Conservation (phyloP, 2,797 vertebrate genomes). For the Danio kyathit region DNA sequence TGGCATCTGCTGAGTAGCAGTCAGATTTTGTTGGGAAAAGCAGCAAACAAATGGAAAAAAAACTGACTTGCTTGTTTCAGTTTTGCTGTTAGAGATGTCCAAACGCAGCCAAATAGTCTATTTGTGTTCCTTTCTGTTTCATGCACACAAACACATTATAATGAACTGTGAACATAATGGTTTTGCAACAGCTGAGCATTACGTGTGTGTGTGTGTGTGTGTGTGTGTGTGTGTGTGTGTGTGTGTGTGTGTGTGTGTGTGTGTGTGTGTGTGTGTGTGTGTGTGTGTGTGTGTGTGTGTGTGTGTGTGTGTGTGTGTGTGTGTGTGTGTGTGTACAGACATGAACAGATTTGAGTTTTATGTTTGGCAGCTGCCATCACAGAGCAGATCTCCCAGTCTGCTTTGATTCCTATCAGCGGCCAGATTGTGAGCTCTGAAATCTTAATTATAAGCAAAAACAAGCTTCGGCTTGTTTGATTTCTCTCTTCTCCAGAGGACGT, state of each 20-base stretch:
- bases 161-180: slow-evolving; percentile 26
- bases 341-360: slow-evolving; percentile 32
- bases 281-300: too few species aligned
- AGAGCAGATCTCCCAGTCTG: slow-evolving; percentile 54
- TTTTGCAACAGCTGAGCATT: slow-evolving; percentile 14
- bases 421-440: slow-evolving; percentile 66
- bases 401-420: slow-evolving; percentile 54
- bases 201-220: slow-evolving; percentile 12
- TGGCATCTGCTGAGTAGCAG: slow-evolving; percentile 2
- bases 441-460: slow-evolving; percentile 74
- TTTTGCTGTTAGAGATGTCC: slow-evolving; percentile 1
- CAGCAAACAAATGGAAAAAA: neutral
- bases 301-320: slow-evolving; percentile 22
- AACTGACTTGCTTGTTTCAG: neutral
- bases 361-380: slow-evolving; percentile 42
- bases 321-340: slow-evolving; percentile 4
- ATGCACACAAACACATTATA: slow-evolving; percentile 29
- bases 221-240: too few species aligned
- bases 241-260: slow-evolving; percentile 30
- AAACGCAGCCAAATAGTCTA: slow-evolving; percentile 10
- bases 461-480: slow-evolving; percentile 64
- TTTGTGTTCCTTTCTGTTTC: slow-evolving; percentile 16
- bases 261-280: slow-evolving; percentile 19
- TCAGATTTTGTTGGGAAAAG: neutral
- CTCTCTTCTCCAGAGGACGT: slow-evolving; percentile 57